These are phyloP conservation scores for Toxotes lorentzi DNA, from an alignment of 2,797 vertebrate species.

Conservation along the genomic window DNA sequence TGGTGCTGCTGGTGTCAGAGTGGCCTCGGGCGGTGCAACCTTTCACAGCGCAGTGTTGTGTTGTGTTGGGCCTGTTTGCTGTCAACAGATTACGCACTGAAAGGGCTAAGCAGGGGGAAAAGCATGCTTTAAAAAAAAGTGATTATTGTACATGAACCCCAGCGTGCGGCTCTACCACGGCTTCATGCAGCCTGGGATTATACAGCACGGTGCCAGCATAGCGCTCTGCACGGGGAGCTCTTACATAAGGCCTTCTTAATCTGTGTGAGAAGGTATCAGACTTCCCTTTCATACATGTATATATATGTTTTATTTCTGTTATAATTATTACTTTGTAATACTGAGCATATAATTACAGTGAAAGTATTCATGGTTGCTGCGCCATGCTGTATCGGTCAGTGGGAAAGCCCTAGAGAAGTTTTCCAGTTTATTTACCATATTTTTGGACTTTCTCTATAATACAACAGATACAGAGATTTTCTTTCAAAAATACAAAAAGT, in stretches of 20 bases:
- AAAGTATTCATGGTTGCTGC: not conserved
- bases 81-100: conserved; percentile 53
- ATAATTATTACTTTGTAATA: conserved; percentile 10
- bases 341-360: not conserved
- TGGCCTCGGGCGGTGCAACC: conserved; percentile 57
- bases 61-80: conserved; percentile 41
- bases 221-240: conserved; percentile 40
- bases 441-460: not conserved
- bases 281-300: conserved; percentile 23
- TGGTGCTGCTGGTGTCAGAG: conserved; percentile 30
- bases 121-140: conserved; percentile 30
- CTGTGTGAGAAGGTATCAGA: conserved; percentile 56
- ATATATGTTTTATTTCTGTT: conserved; percentile 17
- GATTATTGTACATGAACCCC: conserved; percentile 65
- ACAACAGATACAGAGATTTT: not conserved
- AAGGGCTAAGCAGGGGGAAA: conserved; percentile 34
- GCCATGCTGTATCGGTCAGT: not conserved
- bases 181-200: conserved; percentile 73
- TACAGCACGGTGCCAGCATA: conserved; percentile 42
- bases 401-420: conserved; percentile 3
- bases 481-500: not conserved
- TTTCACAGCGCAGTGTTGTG: conserved; percentile 24
- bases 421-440: not conserved
- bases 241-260: conserved; percentile 78
- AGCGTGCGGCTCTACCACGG: conserved; percentile 42